A percentile compares a stretch with the other conserved stretches of the same genome.
Evolutionary conservation across 2,888 invertebrate species (phyloP).

Genomic region (Flabesymbios commensalis): DNA sequence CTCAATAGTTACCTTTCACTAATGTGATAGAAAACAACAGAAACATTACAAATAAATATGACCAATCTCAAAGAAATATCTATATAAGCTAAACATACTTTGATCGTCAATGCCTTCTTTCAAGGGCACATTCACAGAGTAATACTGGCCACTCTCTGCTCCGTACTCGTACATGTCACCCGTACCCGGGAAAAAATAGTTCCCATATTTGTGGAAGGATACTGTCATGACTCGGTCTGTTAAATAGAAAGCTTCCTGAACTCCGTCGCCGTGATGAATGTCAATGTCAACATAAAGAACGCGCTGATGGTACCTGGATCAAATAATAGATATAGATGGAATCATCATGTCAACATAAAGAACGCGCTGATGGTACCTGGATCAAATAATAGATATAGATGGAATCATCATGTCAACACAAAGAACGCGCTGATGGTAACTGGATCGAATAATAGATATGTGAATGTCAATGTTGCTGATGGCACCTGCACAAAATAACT

Average conservation of each 20-base stretch:
- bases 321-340: too few relatives aligned
- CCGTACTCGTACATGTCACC: constrained; percentile 96
- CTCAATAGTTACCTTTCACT: too few relatives aligned
- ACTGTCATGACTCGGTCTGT: constrained; percentile 99
- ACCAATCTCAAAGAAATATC: too few relatives aligned
- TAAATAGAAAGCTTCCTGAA: constrained; percentile 96
- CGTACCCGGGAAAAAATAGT: constrained; percentile 97
- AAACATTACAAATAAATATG: too few relatives aligned
- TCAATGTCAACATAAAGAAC: constrained; percentile 98
- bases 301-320: constrained; percentile 77
- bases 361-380: constrained; percentile 82
- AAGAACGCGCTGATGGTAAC: constrained; percentile 86
- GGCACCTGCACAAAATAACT: too few relatives aligned
- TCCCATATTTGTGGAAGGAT: constrained; percentile 98
- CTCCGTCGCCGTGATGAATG: constrained; percentile 82
- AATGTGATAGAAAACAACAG: too few relatives aligned
- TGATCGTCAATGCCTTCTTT: constrained; percentile 95
- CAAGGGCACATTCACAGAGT: constrained; percentile 96
- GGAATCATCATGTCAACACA: constrained; percentile 99
- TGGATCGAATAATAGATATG: too few relatives aligned
- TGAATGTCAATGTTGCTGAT: too few relatives aligned
- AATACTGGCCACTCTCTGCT: constrained; percentile 91
- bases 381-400: too few relatives aligned
- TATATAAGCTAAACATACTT: constrained; percentile 56
- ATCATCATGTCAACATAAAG: constrained; percentile 99